Base-by-base conservation (phyloP, 1,140 invertebrate genomes). In the Drosophila truncata region DNA sequence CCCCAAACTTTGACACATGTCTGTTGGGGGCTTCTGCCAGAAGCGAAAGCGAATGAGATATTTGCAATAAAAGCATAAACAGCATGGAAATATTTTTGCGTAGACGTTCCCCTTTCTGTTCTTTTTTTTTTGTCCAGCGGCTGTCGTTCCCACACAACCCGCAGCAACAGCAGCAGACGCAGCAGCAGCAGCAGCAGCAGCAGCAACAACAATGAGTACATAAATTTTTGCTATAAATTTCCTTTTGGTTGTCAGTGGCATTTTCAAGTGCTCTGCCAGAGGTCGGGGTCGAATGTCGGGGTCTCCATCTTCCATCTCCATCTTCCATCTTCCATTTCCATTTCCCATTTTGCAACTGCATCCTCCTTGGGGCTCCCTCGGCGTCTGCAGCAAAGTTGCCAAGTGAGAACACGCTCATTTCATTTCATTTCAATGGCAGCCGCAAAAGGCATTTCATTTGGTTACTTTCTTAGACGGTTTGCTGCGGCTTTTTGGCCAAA, bases 21-120 rank as follows among this genome's bases (percentile, higher is more conserved):
- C 70, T 72, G 70, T 23, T 42, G 44, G 52, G 61, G 44, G 46
- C 33, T 67, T 33, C 41, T 58, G 65, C 39, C 69, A 33, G 65
- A 14, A 58, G 14, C 25, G 55, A 33, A 27, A 55, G 61, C 72
- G 62, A 47, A 64, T 46, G 58, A 82, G 81, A 87, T 88, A 88
- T 86, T 84, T 90, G 85, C 84, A 88, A 88, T 88, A 88, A 88
- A 88, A 90, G 85, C 78, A 88, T 86, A 86, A 86, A 69, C 82
- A 86, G 79, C 82, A 79, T 71, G 83, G 46, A 87, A 87, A 88
- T 87, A 88, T 83, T 83, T 83, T 82, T 84, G 79, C 82, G 69
- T 87, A 82, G 47, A 85, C 67, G 31, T 23, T 27, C 18, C 16
- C 18, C 2, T n/a, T n/a, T n/a, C 3, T 29, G 7, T 29, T 29